Base-by-base conservation (phyloP, 2,888 invertebrate genomes). In the Phorcus lineatus region DNA sequence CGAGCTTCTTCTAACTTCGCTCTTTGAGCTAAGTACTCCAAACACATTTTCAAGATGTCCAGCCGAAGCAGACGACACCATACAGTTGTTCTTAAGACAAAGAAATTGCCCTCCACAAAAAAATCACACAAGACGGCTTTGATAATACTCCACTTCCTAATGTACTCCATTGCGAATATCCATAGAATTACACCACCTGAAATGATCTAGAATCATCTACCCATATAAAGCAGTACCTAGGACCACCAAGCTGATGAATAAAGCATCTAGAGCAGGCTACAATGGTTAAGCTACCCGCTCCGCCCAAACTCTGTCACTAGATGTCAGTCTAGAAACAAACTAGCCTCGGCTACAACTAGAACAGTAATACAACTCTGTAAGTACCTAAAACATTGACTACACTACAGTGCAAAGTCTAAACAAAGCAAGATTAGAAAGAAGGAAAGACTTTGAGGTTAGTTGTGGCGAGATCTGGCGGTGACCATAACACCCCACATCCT, bases 231-330 rank as follows among this genome's bases (percentile, higher is more conserved):
- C 24, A 62, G 31, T 70, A 31, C n/a, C 70, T 70, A 31, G 31
- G 40, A 31, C 70, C 19, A 40, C 70, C 28, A 36, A 70, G 28
- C 62, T 57, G 24, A 57, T 4, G 7, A 13, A 70, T 4, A 19
- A 67, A 67, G 36, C 67, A 13, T 9, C 67, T 67, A 67, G 31
- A 70, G 70, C 70, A 70, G 11, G 40, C 70, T 70, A 70, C 36
- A 17, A 31, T 17, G 19, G 24, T 28, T 28, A 62, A 13, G 28
- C 28, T 62, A 28, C 28, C 62, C 28, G 62, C 28, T 62, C 24
- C 62, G 24, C 24, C 62, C 24, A 19, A 57, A 57, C 4, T 47
- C 47, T 47, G 47, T 11, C 4, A 47, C 47, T 47, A 57, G 1
- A 9, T 57, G 57, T 57, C 4, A 57, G 24, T 57, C 57, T 57